phyloP scores from a whole-genome alignment of 2,113 vertebrate genomes.

The Progne subis region DNA sequence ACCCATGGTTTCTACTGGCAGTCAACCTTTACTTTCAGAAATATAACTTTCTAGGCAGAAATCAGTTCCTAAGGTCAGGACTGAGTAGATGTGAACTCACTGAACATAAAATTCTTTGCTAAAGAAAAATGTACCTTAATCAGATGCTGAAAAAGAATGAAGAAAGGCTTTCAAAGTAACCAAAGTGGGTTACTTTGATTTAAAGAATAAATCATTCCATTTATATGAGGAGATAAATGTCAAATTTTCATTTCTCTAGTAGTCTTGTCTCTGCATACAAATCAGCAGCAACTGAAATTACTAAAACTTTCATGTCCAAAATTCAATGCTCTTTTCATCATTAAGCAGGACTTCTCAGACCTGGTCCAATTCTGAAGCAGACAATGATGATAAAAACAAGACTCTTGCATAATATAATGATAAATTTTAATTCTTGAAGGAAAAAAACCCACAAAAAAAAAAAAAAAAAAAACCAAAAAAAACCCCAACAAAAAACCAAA shows the following conservation, averaged over 20 bases:
- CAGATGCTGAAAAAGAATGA: background rate
- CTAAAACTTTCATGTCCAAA: background rate
- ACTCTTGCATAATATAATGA: background rate
- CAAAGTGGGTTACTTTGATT: slow-evolving; percentile 28
- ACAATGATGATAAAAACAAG: background rate
- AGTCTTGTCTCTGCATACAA: slow-evolving; percentile 1
- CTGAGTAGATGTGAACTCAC: background rate
- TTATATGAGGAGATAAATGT: slow-evolving; percentile 27
- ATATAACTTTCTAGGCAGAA: slow-evolving; percentile 3
- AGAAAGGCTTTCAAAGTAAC: background rate
- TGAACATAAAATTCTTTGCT: background rate
- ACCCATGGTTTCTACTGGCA: background rate
- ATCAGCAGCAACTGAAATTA: slow-evolving; percentile 8
- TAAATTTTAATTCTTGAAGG: background rate
- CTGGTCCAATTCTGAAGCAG: background rate
- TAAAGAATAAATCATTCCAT: slow-evolving; percentile 26
- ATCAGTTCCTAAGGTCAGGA: slow-evolving; percentile 1
- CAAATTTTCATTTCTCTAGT: slow-evolving; percentile 26
- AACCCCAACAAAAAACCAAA: no score
- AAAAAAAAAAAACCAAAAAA: no score
- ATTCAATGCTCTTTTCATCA: background rate
- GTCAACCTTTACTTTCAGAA: slow-evolving; percentile 5
- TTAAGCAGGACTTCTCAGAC: background rate
- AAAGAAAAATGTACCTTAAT: background rate
- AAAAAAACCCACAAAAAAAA: background rate